Evolutionary conservation across 2,888 invertebrate species (phyloP).

Genomic region (Piscicola geometra): DNA sequence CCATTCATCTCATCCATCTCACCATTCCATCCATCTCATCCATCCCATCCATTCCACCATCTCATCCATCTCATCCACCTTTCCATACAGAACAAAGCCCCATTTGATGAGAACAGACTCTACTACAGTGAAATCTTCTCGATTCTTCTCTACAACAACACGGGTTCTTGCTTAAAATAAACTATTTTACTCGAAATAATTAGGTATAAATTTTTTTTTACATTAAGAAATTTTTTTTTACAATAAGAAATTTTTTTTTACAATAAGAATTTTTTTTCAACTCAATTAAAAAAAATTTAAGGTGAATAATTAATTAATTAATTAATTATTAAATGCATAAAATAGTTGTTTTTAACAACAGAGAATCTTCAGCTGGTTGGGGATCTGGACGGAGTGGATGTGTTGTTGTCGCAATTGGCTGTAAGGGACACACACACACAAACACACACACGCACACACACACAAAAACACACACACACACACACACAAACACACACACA

Average conservation of each 20-base stretch:
- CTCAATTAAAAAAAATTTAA: too few species aligned
- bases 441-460: conserved; percentile 32
- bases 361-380: conserved; percentile 65
- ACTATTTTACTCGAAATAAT: too few species aligned
- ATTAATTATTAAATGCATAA: background rate
- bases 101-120: conserved; percentile 89
- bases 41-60: too few species aligned
- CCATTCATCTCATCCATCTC: too few species aligned
- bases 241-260: too few species aligned
- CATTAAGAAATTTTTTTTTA: too few species aligned
- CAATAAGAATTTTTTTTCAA: too few species aligned
- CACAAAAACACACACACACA: conserved; percentile 34
- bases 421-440: conserved; percentile 58
- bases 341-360: conserved; percentile 41
- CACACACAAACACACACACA: background rate
- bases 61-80: too few species aligned
- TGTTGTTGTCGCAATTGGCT: conserved; percentile 86
- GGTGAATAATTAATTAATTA: too few species aligned
- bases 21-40: too few species aligned
- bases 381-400: conserved; percentile 92
- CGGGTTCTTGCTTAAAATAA: too few species aligned
- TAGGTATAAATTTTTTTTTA: too few species aligned
- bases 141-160: conserved; percentile 84
- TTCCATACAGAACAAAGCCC: conserved; percentile 65
- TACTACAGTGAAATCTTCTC: conserved; percentile 93